Evolutionary conservation across 2,113 vertebrate species (phyloP).

Genomic region (Orientallactaga bullata): DNA sequence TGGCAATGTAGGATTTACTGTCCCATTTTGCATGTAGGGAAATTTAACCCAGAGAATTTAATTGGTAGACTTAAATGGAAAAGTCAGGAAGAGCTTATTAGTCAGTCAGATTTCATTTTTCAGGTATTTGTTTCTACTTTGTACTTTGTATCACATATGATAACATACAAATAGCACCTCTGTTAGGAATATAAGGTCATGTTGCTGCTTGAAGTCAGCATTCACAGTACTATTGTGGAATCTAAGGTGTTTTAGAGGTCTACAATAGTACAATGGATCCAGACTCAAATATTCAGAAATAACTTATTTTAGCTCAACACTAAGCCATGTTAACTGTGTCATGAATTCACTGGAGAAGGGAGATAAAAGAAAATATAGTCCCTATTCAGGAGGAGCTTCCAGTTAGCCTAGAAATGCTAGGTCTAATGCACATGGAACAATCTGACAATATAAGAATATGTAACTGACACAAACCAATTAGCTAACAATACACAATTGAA

Average conservation of each 20-base stretch:
- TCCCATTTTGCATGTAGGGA: constrained; percentile 42
- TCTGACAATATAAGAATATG: constrained; percentile 47
- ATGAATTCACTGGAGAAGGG: background rate
- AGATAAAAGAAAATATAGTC: background rate
- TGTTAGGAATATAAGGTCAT: constrained; percentile 47
- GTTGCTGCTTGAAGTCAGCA: constrained; percentile 34
- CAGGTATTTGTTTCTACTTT: constrained; percentile 53
- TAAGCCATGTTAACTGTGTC: background rate
- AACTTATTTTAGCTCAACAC: constrained; percentile 18
- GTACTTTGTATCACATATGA: constrained; percentile 31
- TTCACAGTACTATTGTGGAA: constrained; percentile 32
- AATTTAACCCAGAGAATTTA: constrained; percentile 40
- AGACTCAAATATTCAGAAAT: constrained; percentile 59
- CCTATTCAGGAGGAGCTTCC: background rate
- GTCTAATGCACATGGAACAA: constrained; percentile 55
- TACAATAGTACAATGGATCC: constrained; percentile 8
- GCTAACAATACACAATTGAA: constrained; percentile 32
- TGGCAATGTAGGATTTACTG: constrained; percentile 23
- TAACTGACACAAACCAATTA: constrained; percentile 63
- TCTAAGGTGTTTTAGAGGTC: constrained; percentile 16
- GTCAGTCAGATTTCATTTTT: constrained; percentile 56
- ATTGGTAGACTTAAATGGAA: constrained; percentile 33
- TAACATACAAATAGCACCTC: background rate
- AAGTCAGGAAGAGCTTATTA: constrained; percentile 42
- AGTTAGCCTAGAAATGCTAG: constrained; percentile 23